A percentile compares a stretch with the other conserved stretches of the same genome.
Conservation (phyloP, 1,140 invertebrate genomes). For the Aphaenogaster rudis region DNA sequence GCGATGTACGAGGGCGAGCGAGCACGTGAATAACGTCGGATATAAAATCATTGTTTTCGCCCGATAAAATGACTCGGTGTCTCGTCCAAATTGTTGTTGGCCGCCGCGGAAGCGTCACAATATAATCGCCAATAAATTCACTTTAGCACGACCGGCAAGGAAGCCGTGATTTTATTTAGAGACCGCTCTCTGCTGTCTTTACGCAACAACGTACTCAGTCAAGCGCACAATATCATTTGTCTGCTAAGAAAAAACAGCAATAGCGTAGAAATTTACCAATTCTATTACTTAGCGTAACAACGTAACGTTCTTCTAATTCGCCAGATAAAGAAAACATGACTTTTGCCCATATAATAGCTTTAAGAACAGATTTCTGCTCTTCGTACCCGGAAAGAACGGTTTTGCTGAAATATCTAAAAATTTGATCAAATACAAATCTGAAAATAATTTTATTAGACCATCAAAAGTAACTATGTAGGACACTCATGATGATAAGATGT, state of each 20-base stretch:
- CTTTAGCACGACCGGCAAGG: neutral
- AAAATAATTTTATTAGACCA: too few relatives aligned
- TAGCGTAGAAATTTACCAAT: neutral
- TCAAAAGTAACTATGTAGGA: too few relatives aligned
- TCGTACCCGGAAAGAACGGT: too few relatives aligned
- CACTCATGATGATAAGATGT: too few relatives aligned
- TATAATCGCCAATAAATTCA: constrained; percentile 52
- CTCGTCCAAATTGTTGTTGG: constrained; percentile 52
- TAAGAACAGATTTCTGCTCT: neutral
- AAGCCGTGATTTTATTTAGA: constrained; percentile 41
- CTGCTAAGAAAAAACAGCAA: neutral
- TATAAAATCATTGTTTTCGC: constrained; percentile 54
- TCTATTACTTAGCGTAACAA: constrained; percentile 5
- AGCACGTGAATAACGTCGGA: constrained; percentile 26
- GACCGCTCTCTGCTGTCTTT: neutral
- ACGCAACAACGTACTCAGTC: neutral
- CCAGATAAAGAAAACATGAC: neutral
- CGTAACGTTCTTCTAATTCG: neutral
- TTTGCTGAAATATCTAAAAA: too few relatives aligned
- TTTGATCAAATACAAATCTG: too few relatives aligned
- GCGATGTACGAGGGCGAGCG: neutral
- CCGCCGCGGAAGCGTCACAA: constrained; percentile 3
- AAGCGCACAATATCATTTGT: neutral
- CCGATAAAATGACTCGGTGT: constrained; percentile 14
- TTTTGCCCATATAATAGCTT: neutral